Evolutionary conservation across 2,797 vertebrate species (phyloP).

Genomic region (Sebastiscus albofasciatus): DNA sequence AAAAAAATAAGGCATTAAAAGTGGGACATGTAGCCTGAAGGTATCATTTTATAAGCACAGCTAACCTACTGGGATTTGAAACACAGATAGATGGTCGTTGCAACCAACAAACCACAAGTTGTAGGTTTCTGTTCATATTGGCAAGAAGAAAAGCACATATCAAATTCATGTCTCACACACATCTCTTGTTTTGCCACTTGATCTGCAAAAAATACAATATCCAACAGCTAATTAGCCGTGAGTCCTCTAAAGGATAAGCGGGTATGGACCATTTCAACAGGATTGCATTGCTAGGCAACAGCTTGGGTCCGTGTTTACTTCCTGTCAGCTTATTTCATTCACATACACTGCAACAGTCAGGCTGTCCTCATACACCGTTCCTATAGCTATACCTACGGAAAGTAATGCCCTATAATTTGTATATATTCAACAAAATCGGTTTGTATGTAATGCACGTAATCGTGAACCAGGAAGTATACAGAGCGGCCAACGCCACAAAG

Average conservation of each 20-base stretch:
- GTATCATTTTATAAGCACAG: constrained; percentile 41
- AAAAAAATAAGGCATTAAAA: constrained; percentile 23
- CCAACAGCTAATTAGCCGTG: not conserved
- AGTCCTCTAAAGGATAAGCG: not conserved
- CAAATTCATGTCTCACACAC: not conserved
- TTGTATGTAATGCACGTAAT: no score
- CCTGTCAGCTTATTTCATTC: not conserved
- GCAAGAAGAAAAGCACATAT: not conserved
- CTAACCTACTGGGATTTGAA: constrained; percentile 48
- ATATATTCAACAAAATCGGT: no score
- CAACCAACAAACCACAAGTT: constrained; percentile 4
- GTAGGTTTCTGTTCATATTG: constrained; percentile 2
- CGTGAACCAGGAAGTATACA: no score
- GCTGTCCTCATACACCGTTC: not conserved
- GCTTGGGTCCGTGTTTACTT: not conserved
- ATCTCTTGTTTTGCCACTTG: not conserved
- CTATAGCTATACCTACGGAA: no score
- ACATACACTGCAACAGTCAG: not conserved
- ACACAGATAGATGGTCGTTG: constrained; percentile 3
- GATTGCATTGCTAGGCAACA: not conserved
- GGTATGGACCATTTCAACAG: not conserved
- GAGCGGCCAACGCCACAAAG: no score
- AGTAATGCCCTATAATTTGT: no score
- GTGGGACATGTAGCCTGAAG: constrained; percentile 39
- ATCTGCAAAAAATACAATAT: not conserved